Conservation (phyloP, 92 coral and sea anemone species). For the Isaurus tuberculatus region DNA sequence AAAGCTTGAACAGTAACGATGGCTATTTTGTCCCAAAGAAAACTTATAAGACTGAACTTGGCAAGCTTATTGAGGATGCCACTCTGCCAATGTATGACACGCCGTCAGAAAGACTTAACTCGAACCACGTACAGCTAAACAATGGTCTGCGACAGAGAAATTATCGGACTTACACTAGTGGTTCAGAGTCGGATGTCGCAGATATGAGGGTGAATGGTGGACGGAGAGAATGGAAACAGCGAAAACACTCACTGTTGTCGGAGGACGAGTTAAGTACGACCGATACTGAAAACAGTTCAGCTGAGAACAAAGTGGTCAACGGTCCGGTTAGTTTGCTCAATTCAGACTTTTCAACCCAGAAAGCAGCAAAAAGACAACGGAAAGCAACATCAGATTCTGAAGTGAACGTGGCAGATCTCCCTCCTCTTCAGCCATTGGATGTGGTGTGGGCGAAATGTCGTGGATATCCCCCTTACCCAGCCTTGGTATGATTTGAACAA, state of each 20-base stretch:
- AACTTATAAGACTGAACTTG: constrained; percentile 86
- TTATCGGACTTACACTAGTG: constrained; percentile 94
- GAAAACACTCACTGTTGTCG: constrained; percentile 80
- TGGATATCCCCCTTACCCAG: constrained; percentile 98
- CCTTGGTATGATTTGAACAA: constrained; percentile 69
- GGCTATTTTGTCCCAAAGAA: constrained; percentile 68
- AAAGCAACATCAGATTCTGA: constrained; percentile 87
- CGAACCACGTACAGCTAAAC: constrained; percentile 75
- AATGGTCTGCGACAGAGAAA: constrained; percentile 92
- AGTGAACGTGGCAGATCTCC: constrained; percentile 68
- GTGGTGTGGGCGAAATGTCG: constrained; percentile 99
- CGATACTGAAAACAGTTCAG: constrained; percentile 91
- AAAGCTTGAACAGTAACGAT: constrained; percentile 68
- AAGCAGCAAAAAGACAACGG: constrained; percentile 71
- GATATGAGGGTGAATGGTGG: constrained; percentile 84
- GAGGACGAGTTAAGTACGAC: constrained; percentile 97
- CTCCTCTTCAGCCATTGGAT: constrained; percentile 89
- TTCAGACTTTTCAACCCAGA: constrained; percentile 61
- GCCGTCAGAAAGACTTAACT: constrained; percentile 64
- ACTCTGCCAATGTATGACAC: constrained; percentile 89
- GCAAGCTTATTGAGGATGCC: constrained; percentile 89
- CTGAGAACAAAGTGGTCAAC: constrained; percentile 78
- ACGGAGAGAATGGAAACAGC: constrained; percentile 80
- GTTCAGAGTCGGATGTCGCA: constrained; percentile 86
- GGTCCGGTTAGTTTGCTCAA: constrained; percentile 73